Conservation (phyloP, 2,113 vertebrate species). For the Pyrgilauda ruficollis region DNA sequence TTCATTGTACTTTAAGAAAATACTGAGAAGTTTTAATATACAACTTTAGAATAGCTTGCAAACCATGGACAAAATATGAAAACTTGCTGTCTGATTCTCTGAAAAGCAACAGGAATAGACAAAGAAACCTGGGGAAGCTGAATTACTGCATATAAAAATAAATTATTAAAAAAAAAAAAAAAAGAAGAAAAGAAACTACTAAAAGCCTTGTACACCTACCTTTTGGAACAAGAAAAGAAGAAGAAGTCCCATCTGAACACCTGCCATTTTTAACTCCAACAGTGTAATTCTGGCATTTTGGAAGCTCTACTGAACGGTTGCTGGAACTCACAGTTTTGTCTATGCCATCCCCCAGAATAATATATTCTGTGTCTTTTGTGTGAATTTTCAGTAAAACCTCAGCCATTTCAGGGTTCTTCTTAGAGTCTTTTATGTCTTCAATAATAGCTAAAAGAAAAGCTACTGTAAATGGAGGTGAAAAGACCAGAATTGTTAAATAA, state of each 20-base stretch:
- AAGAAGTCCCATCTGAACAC: rapidly evolving
- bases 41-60: not conserved
- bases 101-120: not conserved
- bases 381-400: not conserved
- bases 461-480: not conserved
- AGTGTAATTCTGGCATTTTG: rapidly evolving
- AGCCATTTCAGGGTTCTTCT: rapidly evolving
- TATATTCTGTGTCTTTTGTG: rapidly evolving
- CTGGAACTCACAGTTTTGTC: rapidly evolving
- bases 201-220: not conserved
- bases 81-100: not conserved
- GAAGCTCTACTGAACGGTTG: rapidly evolving
- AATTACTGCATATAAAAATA: not conserved
- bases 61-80: not conserved
- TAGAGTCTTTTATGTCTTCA: rapidly evolving
- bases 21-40: not conserved
- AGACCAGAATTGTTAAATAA: not conserved
- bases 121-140: not conserved
- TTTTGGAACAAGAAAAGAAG: rapidly evolving
- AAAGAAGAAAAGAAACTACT: not conserved
- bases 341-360: rapidly evolving
- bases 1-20: not conserved
- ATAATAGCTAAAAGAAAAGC: not conserved
- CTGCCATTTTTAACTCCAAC: rapidly evolving
- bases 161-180: too few species aligned